Evolutionary conservation across 2,113 vertebrate genomes (phyloP).

Genomic region (Pogona vitticeps): DNA sequence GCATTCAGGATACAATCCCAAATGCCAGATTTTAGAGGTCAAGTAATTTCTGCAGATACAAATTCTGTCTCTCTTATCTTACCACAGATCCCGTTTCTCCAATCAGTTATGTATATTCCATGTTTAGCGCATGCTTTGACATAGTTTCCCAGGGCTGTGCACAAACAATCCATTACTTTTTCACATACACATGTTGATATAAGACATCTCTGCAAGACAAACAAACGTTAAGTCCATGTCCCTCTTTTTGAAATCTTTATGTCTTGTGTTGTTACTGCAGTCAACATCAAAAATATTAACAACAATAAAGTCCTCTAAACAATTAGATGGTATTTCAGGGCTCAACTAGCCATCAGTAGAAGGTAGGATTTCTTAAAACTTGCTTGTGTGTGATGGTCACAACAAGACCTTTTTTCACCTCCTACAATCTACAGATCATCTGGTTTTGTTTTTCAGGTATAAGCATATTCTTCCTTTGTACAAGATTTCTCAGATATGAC

Average conservation of each 20-base stretch:
- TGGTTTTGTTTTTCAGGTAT: no score
- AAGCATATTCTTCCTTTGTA: no score
- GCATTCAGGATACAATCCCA: background rate
- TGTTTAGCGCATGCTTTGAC: slow-evolving; percentile 2
- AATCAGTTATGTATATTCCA: slow-evolving; percentile 6
- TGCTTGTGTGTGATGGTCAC: no score
- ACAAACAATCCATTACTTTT: slow-evolving; percentile 7
- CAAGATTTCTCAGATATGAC: no score
- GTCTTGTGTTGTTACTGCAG: background rate
- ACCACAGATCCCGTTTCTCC: slow-evolving; percentile 5
- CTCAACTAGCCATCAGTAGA: no score
- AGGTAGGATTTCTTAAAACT: no score
- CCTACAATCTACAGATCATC: no score
- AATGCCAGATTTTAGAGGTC: background rate
- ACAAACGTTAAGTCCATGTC: background rate
- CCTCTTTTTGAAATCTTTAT: background rate
- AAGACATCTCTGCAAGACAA: slow-evolving; percentile 1
- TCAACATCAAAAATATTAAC: background rate
- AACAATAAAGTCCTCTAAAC: background rate
- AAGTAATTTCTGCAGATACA: background rate
- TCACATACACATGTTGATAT: slow-evolving; percentile 2
- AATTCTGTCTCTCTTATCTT: background rate
- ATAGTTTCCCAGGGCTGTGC: slow-evolving; percentile 13
- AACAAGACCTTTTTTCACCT: no score
- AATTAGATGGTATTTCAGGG: no score